Evolutionary conservation across 2,113 vertebrate species (phyloP).

Genomic region (Neogale vison): DNA sequence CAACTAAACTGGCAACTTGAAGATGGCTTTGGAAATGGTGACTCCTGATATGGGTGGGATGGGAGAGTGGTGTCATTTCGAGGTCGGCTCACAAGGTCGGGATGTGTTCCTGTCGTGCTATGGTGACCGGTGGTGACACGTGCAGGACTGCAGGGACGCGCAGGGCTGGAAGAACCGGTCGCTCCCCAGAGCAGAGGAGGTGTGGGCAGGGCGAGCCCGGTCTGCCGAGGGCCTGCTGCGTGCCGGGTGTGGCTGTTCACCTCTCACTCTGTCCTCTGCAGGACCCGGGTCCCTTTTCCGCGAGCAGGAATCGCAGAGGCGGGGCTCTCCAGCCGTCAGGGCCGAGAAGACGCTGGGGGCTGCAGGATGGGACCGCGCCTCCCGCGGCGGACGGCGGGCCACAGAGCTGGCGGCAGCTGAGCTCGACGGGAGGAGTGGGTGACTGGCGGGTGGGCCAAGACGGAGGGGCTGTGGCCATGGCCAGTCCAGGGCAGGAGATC

Average conservation of each 20-base stretch:
- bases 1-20: background rate
- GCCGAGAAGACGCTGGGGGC: background rate
- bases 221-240: background rate
- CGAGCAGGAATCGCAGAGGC: background rate
- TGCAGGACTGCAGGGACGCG: background rate
- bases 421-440: background rate
- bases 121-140: background rate
- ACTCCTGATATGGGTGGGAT: too few species aligned
- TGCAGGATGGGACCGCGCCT: too few species aligned
- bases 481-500: background rate
- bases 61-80: background rate
- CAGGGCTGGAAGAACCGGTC: background rate
- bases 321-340: background rate
- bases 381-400: background rate
- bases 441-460: background rate
- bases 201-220: background rate
- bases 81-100: background rate
- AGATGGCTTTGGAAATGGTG: background rate
- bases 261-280: background rate
- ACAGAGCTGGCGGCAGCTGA: too few species aligned
- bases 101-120: background rate
- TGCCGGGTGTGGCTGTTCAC: background rate
- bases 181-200: background rate
- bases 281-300: background rate
- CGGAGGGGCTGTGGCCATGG: background rate